Evolutionary conservation across 2,888 invertebrate genomes (phyloP).

Genomic region (Philopedon plagiatum): DNA sequence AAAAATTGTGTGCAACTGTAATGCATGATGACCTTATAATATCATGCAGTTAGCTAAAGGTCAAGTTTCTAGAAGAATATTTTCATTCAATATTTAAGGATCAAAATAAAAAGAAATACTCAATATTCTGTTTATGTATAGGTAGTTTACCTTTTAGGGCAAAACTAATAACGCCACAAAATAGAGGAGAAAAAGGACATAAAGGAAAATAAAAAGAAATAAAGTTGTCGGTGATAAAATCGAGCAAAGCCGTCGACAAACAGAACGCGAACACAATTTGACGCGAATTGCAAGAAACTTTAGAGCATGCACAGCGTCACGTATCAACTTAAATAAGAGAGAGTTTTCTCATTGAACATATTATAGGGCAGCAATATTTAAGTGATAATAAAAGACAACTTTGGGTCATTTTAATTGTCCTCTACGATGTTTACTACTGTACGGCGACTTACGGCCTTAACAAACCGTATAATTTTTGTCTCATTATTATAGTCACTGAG

Average conservation of each 20-base stretch:
- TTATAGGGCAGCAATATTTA: no score
- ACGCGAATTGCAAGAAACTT: constrained; percentile 14
- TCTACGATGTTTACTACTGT: no score
- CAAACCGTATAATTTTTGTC: no score
- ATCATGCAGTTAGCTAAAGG: no score
- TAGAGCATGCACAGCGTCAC: constrained; percentile 42
- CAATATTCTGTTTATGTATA: constrained; percentile 10
- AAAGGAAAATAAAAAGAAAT: constrained; percentile 22
- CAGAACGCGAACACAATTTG: constrained; percentile 21
- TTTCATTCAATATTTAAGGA: no score
- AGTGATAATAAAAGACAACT: background rate
- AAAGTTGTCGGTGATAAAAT: constrained; percentile 23
- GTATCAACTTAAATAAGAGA: constrained; percentile 35
- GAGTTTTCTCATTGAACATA: constrained; percentile 14
- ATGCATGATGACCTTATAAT: no score
- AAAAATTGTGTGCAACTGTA: no score
- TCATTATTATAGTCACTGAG: no score
- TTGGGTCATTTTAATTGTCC: background rate
- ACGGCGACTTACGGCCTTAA: no score
- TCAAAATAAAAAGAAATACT: constrained; percentile 3
- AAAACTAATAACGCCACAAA: constrained; percentile 17
- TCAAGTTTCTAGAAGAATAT: no score
- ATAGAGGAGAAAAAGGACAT: constrained; percentile 18
- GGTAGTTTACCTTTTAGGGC: constrained; percentile 19
- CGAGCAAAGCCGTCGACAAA: constrained; percentile 23